Evolutionary conservation across 2,888 invertebrate species (phyloP).

Genomic region (Aporophyla nigra): DNA sequence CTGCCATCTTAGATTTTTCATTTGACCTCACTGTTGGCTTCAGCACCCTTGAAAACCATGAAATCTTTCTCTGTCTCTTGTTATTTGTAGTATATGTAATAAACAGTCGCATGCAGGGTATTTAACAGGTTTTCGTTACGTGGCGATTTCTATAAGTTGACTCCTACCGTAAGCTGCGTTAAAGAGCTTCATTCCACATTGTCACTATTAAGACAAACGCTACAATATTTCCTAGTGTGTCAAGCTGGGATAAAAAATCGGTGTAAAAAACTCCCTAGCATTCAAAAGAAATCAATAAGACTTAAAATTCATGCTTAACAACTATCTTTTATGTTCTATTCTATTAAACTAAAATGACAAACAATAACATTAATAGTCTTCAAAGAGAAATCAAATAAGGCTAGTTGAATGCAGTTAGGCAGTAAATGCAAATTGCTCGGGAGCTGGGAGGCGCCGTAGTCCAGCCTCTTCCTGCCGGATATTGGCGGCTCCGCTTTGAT

Average conservation of each 20-base stretch:
- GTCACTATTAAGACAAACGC: not conserved
- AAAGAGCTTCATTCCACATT: not conserved
- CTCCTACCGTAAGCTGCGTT: too few relatives aligned
- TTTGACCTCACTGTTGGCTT: too few relatives aligned
- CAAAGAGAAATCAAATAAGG: conserved; percentile 31
- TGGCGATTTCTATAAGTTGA: too few relatives aligned
- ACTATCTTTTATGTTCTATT: not conserved
- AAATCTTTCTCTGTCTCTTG: too few relatives aligned
- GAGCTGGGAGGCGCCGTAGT: conserved; percentile 23
- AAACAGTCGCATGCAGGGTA: too few relatives aligned
- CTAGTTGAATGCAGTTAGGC: conserved; percentile 41
- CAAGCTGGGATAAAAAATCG: not conserved
- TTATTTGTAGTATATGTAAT: too few relatives aligned
- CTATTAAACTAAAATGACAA: not conserved
- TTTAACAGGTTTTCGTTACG: too few relatives aligned
- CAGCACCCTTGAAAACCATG: too few relatives aligned
- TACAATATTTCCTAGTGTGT: not conserved
- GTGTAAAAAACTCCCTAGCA: not conserved
- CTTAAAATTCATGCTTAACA: not conserved
- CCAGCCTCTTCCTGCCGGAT: conserved; percentile 55
- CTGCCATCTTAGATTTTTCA: too few relatives aligned
- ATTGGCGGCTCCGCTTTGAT: conserved; percentile 42
- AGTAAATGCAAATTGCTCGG: conserved; percentile 60
- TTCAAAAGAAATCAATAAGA: not conserved
- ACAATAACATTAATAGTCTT: conserved; percentile 21